These are phyloP conservation scores for Mythimna impura DNA, from an alignment of 2,888 invertebrate genomes.

Conservation along the genomic window DNA sequence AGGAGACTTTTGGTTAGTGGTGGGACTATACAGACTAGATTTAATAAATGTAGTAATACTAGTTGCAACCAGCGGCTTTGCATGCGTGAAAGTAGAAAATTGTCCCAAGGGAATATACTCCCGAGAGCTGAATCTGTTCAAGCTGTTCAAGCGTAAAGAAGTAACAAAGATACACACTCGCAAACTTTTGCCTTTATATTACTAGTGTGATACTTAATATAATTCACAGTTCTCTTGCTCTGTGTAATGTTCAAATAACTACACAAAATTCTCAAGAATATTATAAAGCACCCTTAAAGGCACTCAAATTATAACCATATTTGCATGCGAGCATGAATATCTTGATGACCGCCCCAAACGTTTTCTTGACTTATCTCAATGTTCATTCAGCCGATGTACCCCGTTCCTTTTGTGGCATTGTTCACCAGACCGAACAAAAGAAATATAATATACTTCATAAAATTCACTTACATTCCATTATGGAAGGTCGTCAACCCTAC, in stretches of 20 bases:
- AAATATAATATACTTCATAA: constrained; percentile 37
- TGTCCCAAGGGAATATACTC: too few relatives aligned
- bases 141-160: too few relatives aligned
- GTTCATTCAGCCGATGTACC: constrained; percentile 34
- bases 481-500: constrained; percentile 36
- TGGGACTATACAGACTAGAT: too few relatives aligned
- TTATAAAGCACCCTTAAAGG: neutral
- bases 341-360: constrained; percentile 35
- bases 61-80: too few relatives aligned
- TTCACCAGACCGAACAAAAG: constrained; percentile 45
- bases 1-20: too few relatives aligned
- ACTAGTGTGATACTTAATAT: too few relatives aligned
- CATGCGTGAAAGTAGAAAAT: too few relatives aligned
- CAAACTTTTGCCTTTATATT: too few relatives aligned
- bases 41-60: too few relatives aligned
- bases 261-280: neutral
- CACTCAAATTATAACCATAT: constrained; percentile 1
- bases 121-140: too few relatives aligned
- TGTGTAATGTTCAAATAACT: neutral
- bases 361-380: constrained; percentile 24
- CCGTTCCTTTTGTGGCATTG: constrained; percentile 37
- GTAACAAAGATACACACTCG: too few relatives aligned
- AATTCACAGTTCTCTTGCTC: too few relatives aligned
- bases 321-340: constrained; percentile 1
- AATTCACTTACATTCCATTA: constrained; percentile 45